Evolutionary conservation across 2,113 vertebrate genomes (phyloP), one percentile per base, ranked within the genome.

Genomic region (Otolemur garnettii): DNA sequence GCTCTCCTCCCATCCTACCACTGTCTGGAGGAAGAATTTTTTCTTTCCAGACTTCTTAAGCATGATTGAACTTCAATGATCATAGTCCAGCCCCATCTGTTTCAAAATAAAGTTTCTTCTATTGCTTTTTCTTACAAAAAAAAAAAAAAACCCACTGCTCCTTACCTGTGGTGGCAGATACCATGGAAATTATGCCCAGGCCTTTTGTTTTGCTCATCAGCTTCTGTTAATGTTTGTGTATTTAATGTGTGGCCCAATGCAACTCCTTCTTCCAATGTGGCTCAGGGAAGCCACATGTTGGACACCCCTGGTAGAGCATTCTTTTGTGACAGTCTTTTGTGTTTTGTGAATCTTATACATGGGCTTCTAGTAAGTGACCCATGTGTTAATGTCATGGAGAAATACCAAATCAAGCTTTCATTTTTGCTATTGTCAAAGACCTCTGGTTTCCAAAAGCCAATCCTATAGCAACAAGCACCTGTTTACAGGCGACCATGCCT

Each of bases 41-140:
- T 60, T 64, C 64, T 30, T 15, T 50, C 45, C 45, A 45, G 45
- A 45, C 45, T 35, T 66, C 78, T 57, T 57, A 17, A 88, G 28
- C 22, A 0, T 33, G 69, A 30, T 1, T 26, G 62, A 94, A 82
- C 8, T 55, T 92, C 19, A 42, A 9, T 30, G 33, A 21, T 45
- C 86, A 17, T 2, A 22, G 53, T 38, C 77, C 96, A 79, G 5
- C 0, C 3, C 35, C 8, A 21, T n/a, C 21, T 83, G 26, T 45
- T 28, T 28, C 60, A 72, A 83, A 88, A 45, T 72, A 30, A 81
- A 82, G 13, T 55, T 90, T 83, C 24, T 60, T 92, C 84, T 24
- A 35, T 50, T 71, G 71, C 22, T 68, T 93, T 86, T 53, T 81
- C 81, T 59, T 62, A 50, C 72, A 55, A 72, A 59, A 85, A 68